Percentiles rank a stretch among this genome's conserved stretches.
Conservation (phyloP, 2,797 vertebrate species). For the Bradypodion pumilum region DNA sequence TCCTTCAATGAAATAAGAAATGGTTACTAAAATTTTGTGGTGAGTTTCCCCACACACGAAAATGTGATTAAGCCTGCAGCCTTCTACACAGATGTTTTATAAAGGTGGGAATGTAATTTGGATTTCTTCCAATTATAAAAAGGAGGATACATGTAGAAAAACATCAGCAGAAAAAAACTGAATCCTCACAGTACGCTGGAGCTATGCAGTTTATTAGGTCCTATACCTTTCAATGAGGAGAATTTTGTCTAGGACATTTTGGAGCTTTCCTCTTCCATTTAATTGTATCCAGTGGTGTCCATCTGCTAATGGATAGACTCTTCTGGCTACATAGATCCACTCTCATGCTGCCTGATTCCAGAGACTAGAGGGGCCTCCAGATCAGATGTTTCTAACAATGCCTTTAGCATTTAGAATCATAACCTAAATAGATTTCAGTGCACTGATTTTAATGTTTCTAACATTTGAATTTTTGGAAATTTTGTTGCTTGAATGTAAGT, state of each 20-base stretch:
- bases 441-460: no score
- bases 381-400: no score
- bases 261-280: neutral
- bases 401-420: no score
- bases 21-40: constrained; percentile 55
- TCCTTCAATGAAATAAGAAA: constrained; percentile 39
- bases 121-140: neutral
- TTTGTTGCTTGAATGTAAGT: no score
- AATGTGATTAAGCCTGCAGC: constrained; percentile 34
- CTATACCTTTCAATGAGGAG: neutral
- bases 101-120: neutral
- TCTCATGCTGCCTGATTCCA: no score
- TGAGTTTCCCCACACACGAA: constrained; percentile 33
- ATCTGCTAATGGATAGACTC: neutral
- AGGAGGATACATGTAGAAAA: neutral
- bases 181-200: neutral
- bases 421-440: no score
- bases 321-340: no score
- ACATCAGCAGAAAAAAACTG: neutral
- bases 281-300: neutral
- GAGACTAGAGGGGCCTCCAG: no score
- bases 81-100: neutral
- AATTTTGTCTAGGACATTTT: neutral
- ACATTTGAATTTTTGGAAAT: no score
- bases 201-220: neutral